Evolutionary conservation across 1,140 invertebrate genomes (phyloP), one percentile per base, ranked within the genome.

Genomic region (Drosophila tsacasi): DNA sequence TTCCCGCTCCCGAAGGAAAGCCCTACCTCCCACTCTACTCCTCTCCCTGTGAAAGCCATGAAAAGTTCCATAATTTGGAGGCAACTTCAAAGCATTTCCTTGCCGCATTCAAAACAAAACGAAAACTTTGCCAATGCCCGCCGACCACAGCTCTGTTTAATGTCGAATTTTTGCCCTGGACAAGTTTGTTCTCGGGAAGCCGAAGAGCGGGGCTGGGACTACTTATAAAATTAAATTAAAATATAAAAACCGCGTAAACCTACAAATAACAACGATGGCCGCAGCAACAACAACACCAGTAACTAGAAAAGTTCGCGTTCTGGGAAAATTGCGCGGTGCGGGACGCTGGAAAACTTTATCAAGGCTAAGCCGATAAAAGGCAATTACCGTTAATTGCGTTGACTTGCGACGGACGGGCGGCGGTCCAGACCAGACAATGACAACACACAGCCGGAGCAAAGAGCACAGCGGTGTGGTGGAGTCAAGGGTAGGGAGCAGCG

Each of bases 301-400:
- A 60, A 40, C 58, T 60, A 57, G 55, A 60, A 27, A 68, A 71
- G 64, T 71, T 61, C 66, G 50, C 54, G 40, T 49, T 27, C 46
- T 17, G 23, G 17, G 27, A 47, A 44, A 39, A 44, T n/a, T 23
- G 37, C 8, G 44, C 0, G 35, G 46, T 44, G 17, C 40, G 57
- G 40, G 44, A 17, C 27, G 66, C 46, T 64, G 65, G 61, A 82
- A 83, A 87, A 90, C 71, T 90, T 80, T 90, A 91, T 90, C 85
- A 91, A 71, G 79, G 83, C 85, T 90, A 90, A 90, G 85, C 85
- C 86, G 85, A 90, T 90, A 90, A 90, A 90, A 90, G 85, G 85
- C 85, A 90, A 90, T 90, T 90, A 90, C 79, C 79, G 82, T 90
- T 90, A 90, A 90, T 90, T 90, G 85, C 85, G 85, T 90, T 90